A percentile compares a stretch with the other conserved stretches of the same genome.
phyloP scores from a whole-genome alignment of 2,797 vertebrate genomes.

The Kryptolebias ocellatus region DNA sequence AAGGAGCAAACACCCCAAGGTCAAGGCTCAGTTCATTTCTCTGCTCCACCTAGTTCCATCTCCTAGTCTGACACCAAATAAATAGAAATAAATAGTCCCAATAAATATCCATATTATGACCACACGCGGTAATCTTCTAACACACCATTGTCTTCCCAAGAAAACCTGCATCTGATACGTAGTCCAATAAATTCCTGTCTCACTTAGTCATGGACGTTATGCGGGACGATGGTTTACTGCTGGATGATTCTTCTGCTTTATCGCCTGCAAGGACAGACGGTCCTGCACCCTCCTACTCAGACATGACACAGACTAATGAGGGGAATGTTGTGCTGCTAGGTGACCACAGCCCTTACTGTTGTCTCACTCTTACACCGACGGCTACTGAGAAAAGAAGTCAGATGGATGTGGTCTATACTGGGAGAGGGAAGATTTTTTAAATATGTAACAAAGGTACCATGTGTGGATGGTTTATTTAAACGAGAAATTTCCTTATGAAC shows the following conservation, averaged over 20 bases:
- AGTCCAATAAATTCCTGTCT: slow-evolving; percentile 33
- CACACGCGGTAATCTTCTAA: slow-evolving; percentile 14
- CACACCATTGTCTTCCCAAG: slow-evolving; percentile 24
- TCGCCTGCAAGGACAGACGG: slow-evolving; percentile 17
- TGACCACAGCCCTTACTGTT: slow-evolving; percentile 26
- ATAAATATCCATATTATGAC: slow-evolving; percentile 19
- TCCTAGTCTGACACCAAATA: slow-evolving; percentile 8
- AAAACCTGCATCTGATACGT: slow-evolving; percentile 32
- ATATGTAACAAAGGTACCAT: too few relatives aligned
- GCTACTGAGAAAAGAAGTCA: not conserved
- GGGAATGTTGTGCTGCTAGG: slow-evolving; percentile 58
- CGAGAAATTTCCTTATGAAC: not conserved
- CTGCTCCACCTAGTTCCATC: slow-evolving; percentile 10
- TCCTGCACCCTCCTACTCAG: slow-evolving; percentile 46
- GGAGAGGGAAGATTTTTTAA: too few relatives aligned
- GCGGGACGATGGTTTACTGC: slow-evolving; percentile 19
- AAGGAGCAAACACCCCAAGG: slow-evolving; percentile 51
- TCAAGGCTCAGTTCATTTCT: slow-evolving; percentile 43
- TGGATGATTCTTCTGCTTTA: slow-evolving; percentile 18
- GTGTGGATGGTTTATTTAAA: too few relatives aligned
- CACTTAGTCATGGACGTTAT: slow-evolving; percentile 27
- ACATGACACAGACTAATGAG: slow-evolving; percentile 47
- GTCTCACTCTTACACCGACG: not conserved
- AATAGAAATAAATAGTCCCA: not conserved
- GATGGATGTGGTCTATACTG: not conserved